Evolutionary conservation across 2,888 invertebrate species (phyloP).

Genomic region (Crematogaster levior): DNA sequence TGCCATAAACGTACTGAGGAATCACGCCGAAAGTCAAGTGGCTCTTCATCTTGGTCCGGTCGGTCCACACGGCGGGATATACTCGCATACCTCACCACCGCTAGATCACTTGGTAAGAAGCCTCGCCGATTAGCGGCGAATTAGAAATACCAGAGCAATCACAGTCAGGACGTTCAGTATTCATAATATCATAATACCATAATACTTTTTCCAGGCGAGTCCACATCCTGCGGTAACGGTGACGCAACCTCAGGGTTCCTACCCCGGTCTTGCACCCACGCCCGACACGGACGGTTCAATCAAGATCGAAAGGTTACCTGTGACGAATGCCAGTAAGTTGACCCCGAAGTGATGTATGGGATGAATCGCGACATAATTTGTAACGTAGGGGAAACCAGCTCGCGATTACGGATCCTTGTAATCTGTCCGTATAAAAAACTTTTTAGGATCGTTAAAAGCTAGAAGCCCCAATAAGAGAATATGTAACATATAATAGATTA

Average conservation of each 20-base stretch:
- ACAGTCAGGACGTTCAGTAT: too few species aligned
- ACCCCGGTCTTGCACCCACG: slow-evolving; percentile 86
- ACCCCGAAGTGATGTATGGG: slow-evolving; percentile 28
- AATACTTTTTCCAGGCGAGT: slow-evolving; percentile 83
- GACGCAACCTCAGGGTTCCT: slow-evolving; percentile 85
- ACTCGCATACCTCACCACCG: slow-evolving; percentile 87
- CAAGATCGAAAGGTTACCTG: slow-evolving; percentile 89
- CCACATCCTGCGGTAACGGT: slow-evolving; percentile 85
- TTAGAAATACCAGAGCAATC: neutral
- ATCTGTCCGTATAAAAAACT: too few species aligned
- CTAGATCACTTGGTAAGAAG: slow-evolving; percentile 86
- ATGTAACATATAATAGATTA: too few species aligned
- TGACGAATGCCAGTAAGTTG: slow-evolving; percentile 88
- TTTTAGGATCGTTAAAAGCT: too few species aligned
- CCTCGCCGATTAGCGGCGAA: neutral
- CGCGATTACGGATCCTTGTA: too few species aligned
- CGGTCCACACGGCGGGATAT: slow-evolving; percentile 86
- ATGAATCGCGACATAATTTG: slow-evolving; percentile 19
- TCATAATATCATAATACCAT: too few species aligned
- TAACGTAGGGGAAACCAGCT: slow-evolving; percentile 28
- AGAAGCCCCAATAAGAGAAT: too few species aligned
- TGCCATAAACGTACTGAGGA: slow-evolving; percentile 97
- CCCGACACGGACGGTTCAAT: slow-evolving; percentile 88
- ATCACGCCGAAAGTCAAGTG: slow-evolving; percentile 96
- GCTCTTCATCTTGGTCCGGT: slow-evolving; percentile 85